phyloP scores from a whole-genome alignment of 2,113 vertebrate species.

The Synodontis membranacea region DNA sequence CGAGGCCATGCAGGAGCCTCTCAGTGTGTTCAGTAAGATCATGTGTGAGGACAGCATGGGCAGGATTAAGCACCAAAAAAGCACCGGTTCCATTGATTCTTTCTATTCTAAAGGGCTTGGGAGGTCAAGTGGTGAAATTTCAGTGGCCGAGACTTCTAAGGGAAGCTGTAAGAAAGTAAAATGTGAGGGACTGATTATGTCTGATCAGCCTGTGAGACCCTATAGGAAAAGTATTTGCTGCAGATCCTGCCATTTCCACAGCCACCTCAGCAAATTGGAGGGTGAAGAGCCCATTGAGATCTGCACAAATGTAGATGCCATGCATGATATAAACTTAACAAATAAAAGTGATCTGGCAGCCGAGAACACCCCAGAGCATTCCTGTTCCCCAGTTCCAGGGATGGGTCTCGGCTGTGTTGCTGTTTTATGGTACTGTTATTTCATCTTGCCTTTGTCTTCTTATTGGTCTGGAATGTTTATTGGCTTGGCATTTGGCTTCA shows the following conservation, averaged over 20 bases:
- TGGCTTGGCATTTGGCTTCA: constrained; percentile 78
- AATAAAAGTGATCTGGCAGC: constrained; percentile 19
- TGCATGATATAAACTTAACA: constrained; percentile 69
- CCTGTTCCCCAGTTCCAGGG: constrained; percentile 66
- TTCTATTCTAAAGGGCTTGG: constrained; percentile 52
- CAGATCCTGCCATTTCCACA: constrained; percentile 53
- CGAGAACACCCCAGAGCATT: neutral
- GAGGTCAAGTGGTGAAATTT: constrained; percentile 49
- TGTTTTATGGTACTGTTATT: constrained; percentile 78
- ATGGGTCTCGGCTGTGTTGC: constrained; percentile 72
- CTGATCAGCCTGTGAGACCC: constrained; percentile 62
- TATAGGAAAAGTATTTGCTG: constrained; percentile 27
- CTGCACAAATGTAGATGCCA: constrained; percentile 70
- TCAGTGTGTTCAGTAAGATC: constrained; percentile 83
- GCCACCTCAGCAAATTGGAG: constrained; percentile 50
- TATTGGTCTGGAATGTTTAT: constrained; percentile 81
- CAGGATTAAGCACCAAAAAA: constrained; percentile 66
- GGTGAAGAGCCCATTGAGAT: constrained; percentile 68
- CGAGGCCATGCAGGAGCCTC: constrained; percentile 76
- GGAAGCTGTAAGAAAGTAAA: constrained; percentile 49
- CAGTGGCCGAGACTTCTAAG: constrained; percentile 51
- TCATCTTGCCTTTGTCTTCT: constrained; percentile 79
- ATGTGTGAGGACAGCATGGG: constrained; percentile 78
- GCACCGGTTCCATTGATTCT: constrained; percentile 54
- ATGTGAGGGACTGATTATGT: constrained; percentile 57